A percentile compares a stretch with the other conserved stretches of the same genome.
phyloP scores from a whole-genome alignment of 2,888 invertebrate genomes.

The Epiperipatus broadwayi region DNA sequence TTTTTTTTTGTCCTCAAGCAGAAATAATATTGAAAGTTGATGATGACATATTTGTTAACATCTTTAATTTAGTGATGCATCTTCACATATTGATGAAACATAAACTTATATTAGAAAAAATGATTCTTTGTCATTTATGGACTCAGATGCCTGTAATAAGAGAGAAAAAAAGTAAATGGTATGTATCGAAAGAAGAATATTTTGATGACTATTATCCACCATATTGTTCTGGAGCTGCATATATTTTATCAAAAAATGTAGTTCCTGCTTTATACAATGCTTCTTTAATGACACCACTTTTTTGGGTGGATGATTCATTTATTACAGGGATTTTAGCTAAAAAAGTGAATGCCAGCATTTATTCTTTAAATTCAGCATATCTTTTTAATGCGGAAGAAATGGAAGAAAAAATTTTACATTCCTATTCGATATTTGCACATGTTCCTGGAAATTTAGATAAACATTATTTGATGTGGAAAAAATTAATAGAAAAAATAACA shows the following conservation, averaged over 20 bases:
- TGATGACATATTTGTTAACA: conserved; percentile 15
- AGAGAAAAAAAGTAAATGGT: conserved; percentile 55
- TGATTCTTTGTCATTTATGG: conserved; percentile 13
- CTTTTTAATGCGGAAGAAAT: conserved; percentile 10
- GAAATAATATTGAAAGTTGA: conserved; percentile 12
- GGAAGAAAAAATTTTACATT: conserved; percentile 10
- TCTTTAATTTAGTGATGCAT: conserved; percentile 13
- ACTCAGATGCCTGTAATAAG: conserved; percentile 23
- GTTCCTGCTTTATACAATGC: conserved; percentile 6
- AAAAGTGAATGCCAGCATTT: conserved; percentile 9
- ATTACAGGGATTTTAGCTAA: conserved; percentile 12
- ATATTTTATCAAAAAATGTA: conserved; percentile 30
- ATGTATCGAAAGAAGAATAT: conserved; percentile 47
- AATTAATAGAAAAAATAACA: no score
- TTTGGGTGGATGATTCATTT: conserved; percentile 14
- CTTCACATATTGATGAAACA: conserved; percentile 7
- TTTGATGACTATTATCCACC: conserved; percentile 41
- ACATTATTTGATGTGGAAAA: no score
- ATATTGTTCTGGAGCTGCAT: conserved; percentile 67
- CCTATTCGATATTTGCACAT: conserved; percentile 13
- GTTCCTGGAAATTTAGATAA: conserved; percentile 12
- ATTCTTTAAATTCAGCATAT: conserved; percentile 11
- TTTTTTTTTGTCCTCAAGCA: conserved; percentile 5
- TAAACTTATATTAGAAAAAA: not conserved
- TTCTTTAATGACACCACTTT: conserved; percentile 7